phyloP scores from a whole-genome alignment of 2,113 vertebrate genomes.

The Genyomyrus donnyi region DNA sequence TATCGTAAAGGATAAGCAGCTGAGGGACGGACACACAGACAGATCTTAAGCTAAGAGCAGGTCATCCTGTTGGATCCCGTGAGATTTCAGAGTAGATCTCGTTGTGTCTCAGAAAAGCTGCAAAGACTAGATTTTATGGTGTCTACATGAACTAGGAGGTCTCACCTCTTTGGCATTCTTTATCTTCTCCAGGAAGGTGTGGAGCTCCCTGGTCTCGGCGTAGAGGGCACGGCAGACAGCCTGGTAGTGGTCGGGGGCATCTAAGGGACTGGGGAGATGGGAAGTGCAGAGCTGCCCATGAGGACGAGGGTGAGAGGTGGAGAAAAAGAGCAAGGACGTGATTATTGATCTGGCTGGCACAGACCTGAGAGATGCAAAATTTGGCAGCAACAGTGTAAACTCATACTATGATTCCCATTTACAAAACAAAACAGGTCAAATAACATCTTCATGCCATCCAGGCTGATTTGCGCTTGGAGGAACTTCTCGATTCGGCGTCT shows the following conservation, averaged over 20 bases:
- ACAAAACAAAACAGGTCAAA: background rate
- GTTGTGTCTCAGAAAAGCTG: background rate
- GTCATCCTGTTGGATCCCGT: background rate
- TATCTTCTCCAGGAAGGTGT: conserved; percentile 93
- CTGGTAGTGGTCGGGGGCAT: conserved; percentile 85
- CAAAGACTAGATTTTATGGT: background rate
- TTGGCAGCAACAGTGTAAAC: background rate
- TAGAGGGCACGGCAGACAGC: conserved; percentile 95
- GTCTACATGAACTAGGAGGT: background rate
- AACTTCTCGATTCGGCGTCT: background rate
- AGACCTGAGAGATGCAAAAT: background rate
- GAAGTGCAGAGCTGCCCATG: conserved; percentile 73
- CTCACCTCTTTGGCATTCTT: conserved; percentile 91
- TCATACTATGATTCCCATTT: background rate
- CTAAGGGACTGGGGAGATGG: conserved; percentile 76
- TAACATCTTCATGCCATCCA: background rate
- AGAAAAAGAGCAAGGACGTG: background rate
- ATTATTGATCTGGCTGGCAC: background rate
- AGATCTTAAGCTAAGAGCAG: background rate
- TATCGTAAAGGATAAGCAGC: background rate
- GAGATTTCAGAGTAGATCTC: background rate
- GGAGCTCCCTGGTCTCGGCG: conserved; percentile 88
- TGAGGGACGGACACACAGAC: background rate
- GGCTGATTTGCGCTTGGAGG: background rate
- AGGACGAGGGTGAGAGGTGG: conserved; percentile 14